A percentile compares a stretch with the other conserved stretches of the same genome.
Conservation (phyloP, 2,888 invertebrate genomes). For the Syritta pipiens region DNA sequence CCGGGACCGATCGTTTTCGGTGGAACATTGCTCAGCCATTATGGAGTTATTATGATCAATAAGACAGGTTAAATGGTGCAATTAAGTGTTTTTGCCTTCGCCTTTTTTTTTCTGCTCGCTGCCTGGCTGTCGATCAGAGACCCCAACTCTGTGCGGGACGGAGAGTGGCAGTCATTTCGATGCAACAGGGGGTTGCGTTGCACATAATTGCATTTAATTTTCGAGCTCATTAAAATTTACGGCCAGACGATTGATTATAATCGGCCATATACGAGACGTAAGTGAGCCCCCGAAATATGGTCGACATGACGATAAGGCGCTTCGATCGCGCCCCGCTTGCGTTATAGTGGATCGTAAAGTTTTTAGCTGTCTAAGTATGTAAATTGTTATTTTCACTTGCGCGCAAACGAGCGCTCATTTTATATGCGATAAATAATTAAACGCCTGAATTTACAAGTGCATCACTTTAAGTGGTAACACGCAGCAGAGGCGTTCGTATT, state of each 20-base stretch:
- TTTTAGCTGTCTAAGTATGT: slow-evolving; percentile 31
- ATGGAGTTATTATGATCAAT: slow-evolving; percentile 80
- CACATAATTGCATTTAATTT: slow-evolving; percentile 79
- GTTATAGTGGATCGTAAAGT: slow-evolving; percentile 56
- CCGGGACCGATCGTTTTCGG: slow-evolving; percentile 59
- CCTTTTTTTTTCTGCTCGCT: slow-evolving; percentile 62
- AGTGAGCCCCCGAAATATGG: slow-evolving; percentile 56
- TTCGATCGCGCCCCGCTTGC: slow-evolving; percentile 37
- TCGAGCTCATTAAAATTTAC: slow-evolving; percentile 79
- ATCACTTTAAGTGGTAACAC: neutral
- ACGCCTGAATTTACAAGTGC: slow-evolving; percentile 7
- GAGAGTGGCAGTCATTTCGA: slow-evolving; percentile 34
- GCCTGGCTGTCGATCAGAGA: slow-evolving; percentile 72
- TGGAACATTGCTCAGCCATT: slow-evolving; percentile 77
- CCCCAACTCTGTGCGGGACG: slow-evolving; percentile 42
- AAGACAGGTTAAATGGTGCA: slow-evolving; percentile 79
- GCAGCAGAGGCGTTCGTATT: no score
- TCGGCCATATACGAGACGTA: slow-evolving; percentile 66
- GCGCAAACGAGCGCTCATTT: neutral
- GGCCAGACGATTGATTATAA: slow-evolving; percentile 79
- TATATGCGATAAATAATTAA: slow-evolving; percentile 21
- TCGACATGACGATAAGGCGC: slow-evolving; percentile 20
- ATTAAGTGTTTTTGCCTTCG: slow-evolving; percentile 75
- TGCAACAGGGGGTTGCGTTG: slow-evolving; percentile 64
- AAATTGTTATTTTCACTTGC: slow-evolving; percentile 8